phyloP scores from a whole-genome alignment of 2,888 invertebrate genomes.

The Chloroclysta siterata region DNA sequence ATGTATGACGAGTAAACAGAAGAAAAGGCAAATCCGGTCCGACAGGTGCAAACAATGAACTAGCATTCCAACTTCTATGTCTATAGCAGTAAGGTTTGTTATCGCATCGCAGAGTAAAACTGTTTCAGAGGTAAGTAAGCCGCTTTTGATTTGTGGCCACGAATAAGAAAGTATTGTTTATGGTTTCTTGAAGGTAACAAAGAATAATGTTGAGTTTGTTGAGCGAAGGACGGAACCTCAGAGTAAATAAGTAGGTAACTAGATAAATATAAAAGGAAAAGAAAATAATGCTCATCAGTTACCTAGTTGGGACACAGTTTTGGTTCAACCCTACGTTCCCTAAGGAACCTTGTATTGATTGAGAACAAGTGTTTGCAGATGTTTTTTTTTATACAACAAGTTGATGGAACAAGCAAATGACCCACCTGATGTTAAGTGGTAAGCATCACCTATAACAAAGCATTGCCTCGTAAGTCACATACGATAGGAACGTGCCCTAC shows the following conservation, averaged over 20 bases:
- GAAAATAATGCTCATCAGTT: too few relatives aligned
- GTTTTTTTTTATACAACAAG: too few relatives aligned
- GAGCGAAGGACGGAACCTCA: constrained; percentile 8
- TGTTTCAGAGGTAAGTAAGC: constrained; percentile 62
- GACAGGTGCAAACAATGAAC: constrained; percentile 43
- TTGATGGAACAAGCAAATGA: too few relatives aligned
- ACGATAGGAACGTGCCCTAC: too few relatives aligned
- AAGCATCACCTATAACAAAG: too few relatives aligned
- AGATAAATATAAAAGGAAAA: neutral
- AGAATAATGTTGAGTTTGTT: constrained; percentile 52
- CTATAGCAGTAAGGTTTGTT: constrained; percentile 32
- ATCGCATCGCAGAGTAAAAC: constrained; percentile 30
- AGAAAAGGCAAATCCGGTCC: constrained; percentile 53
- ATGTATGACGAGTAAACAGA: constrained; percentile 63
- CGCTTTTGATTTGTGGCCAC: constrained; percentile 73
- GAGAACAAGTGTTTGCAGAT: too few relatives aligned
- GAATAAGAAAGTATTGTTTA: constrained; percentile 72
- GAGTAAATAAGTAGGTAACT: constrained; percentile 10
- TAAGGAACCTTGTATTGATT: too few relatives aligned
- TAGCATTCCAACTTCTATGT: constrained; percentile 33
- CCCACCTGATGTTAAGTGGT: too few relatives aligned
- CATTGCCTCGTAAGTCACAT: too few relatives aligned
- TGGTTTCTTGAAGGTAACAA: constrained; percentile 69
- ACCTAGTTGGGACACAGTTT: too few relatives aligned
- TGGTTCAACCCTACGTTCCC: too few relatives aligned